phyloP scores from a whole-genome alignment of 53 echinoderm and acorn worm species.

The Paelopatides confundens region DNA sequence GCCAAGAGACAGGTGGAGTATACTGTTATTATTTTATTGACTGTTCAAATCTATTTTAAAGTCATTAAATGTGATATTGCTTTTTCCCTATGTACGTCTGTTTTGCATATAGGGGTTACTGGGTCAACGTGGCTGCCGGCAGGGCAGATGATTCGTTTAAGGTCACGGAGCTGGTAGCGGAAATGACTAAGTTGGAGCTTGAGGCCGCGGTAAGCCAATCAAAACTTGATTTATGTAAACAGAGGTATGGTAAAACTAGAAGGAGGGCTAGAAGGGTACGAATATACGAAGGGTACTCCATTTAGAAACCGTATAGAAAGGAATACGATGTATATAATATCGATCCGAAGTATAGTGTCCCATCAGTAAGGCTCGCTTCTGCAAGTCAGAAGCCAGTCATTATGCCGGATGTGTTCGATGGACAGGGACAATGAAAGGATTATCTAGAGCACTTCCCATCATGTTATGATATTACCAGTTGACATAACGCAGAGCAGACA shows the following conservation, averaged over 20 bases:
- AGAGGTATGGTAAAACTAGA: background rate
- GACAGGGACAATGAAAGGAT: conserved; percentile 1
- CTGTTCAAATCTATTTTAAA: no score
- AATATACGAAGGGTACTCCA: background rate
- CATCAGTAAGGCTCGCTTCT: background rate
- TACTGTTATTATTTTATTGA: no score
- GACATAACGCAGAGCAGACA: conserved; percentile 1
- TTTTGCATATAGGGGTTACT: no score
- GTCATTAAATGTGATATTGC: no score
- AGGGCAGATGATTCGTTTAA: background rate
- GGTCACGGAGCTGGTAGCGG: conserved; percentile 12
- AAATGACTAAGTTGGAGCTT: background rate
- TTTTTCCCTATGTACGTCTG: no score
- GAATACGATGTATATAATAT: background rate
- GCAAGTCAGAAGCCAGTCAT: conserved; percentile 8
- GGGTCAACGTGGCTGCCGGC: background rate
- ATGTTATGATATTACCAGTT: conserved; percentile 27
- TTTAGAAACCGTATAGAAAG: background rate
- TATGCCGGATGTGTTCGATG: conserved; percentile 42
- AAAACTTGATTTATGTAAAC: background rate
- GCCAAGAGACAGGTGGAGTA: no score
- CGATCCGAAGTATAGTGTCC: background rate
- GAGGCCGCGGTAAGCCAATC: conserved; percentile 13
- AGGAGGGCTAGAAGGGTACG: background rate
- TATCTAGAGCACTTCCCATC: conserved; percentile 3